Conservation (phyloP, 2,113 vertebrate species). For the Osmerus eperlanus region DNA sequence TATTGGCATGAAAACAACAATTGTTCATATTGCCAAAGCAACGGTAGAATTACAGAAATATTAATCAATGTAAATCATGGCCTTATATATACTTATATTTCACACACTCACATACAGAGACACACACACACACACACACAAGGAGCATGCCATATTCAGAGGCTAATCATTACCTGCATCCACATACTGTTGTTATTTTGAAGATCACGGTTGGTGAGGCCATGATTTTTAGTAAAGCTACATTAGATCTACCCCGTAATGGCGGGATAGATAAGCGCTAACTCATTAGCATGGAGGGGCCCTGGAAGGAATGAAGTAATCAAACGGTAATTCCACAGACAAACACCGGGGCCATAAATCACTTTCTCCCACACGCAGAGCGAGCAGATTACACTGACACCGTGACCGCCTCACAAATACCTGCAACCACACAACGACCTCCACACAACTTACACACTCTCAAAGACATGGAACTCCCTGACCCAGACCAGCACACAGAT, state of each 20-base stretch:
- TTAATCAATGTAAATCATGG: too few species aligned
- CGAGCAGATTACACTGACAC: slow-evolving; percentile 45
- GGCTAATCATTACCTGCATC: not conserved
- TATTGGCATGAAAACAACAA: too few species aligned
- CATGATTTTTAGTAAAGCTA: slow-evolving; percentile 32
- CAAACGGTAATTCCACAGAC: slow-evolving; percentile 59
- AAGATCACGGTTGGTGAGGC: not conserved
- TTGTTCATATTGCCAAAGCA: too few species aligned
- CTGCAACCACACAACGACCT: not conserved
- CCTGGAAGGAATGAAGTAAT: slow-evolving; percentile 62
- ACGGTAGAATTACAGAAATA: too few species aligned
- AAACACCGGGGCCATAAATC: slow-evolving; percentile 59
- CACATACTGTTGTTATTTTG: not conserved
- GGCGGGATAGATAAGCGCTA: slow-evolving; percentile 60
- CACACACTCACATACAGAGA: not conserved
- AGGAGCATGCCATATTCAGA: not conserved
- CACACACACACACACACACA: not conserved
- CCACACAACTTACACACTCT: not conserved
- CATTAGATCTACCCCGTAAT: slow-evolving; percentile 55
- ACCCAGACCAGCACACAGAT: not conserved
- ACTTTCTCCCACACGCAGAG: slow-evolving; percentile 40
- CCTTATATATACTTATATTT: too few species aligned
- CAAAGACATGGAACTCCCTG: not conserved
- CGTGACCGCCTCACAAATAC: not conserved
- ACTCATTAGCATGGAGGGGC: slow-evolving; percentile 60